These are phyloP conservation scores for Noctua janthe DNA, from an alignment of 2,888 invertebrate genomes.

Conservation along the genomic window DNA sequence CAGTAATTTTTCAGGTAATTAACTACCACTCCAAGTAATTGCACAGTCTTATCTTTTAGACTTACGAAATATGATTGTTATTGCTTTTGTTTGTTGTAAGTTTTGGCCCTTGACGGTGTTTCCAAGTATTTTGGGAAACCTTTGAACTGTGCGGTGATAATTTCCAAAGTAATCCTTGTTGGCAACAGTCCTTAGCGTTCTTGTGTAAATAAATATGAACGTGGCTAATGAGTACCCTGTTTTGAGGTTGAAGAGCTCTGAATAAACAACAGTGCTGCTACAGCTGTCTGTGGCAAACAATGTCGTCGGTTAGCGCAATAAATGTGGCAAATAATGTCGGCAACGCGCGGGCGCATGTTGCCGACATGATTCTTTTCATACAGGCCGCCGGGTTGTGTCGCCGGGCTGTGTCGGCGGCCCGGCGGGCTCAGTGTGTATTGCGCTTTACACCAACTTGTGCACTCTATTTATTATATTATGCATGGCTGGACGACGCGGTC, in stretches of 20 bases:
- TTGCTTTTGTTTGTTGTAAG: not conserved
- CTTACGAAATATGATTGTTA: constrained; percentile 1
- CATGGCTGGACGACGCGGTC: not conserved
- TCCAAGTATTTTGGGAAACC: constrained; percentile 16
- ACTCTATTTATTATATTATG: not conserved
- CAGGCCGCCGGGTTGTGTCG: too few relatives aligned
- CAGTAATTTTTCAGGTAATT: constrained; percentile 29
- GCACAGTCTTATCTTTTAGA: not conserved
- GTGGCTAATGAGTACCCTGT: not conserved
- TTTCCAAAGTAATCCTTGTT: constrained; percentile 10
- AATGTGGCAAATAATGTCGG: too few relatives aligned
- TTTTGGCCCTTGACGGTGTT: not conserved
- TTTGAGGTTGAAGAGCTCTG: not conserved
- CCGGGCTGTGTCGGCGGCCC: too few relatives aligned
- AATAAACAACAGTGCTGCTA: not conserved
- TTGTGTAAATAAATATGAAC: constrained; percentile 37
- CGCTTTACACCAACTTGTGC: not conserved
- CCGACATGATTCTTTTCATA: too few relatives aligned
- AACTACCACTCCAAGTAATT: constrained; percentile 25
- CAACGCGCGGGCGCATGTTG: too few relatives aligned
- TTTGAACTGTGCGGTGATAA: constrained; percentile 14
- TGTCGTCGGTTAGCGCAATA: not conserved
- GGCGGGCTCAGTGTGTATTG: too few relatives aligned
- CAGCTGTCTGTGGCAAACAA: constrained; percentile 5
- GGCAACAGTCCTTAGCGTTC: not conserved